Evolutionary conservation across 2,888 invertebrate genomes (phyloP), one percentile per base, ranked within the genome.

Genomic region (Ethmia dodecea): DNA sequence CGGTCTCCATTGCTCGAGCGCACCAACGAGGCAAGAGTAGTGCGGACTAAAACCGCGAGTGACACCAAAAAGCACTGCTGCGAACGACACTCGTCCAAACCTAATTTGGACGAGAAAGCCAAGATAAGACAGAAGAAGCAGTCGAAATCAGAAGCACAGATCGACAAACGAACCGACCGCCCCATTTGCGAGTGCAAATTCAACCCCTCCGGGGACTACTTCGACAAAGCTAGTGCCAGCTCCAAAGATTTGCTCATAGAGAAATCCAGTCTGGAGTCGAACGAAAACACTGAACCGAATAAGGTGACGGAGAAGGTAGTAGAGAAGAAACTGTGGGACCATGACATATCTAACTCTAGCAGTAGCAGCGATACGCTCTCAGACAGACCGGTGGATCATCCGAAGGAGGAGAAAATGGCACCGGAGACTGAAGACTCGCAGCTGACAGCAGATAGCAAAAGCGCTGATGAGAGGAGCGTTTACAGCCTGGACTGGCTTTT

Each of bases 161-260:
- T 47, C 25, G 72, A 71, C 22, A 76, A 72, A 52, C 67, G 71
- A 10, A 38, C 55, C 10, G 76, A 76, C 6, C 56, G 63, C 38
- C 69, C 57, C 35, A 37, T 37, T 15, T 51, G 54, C 28, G 38
- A 64, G 13, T 81, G 79, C 36, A 77, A 77, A 40, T 78, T 75
- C 58, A 79, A 77, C 14, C 60, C 54, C 36, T 60, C 54, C 36
- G 62, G 59, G 28, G 83, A 84, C 52, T 80, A 89, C 47, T 89
- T 89, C 42, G 91, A 92, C 55, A 88, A 89, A 58, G 87, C 89
- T 26, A 92, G 91, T 60, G 91, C 91, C 14, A 91, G 90, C 55
- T 92, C 92, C 9, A 92, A 92, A 74, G 92, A 92, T 68, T 89
- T 90, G 50, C 75, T 92, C 9, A 79, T 92, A 74, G 90, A 88